A percentile compares a stretch with the other conserved stretches of the same genome.
phyloP scores from a whole-genome alignment of 92 coral and sea anemone species.

The Virgularia gustaviana region DNA sequence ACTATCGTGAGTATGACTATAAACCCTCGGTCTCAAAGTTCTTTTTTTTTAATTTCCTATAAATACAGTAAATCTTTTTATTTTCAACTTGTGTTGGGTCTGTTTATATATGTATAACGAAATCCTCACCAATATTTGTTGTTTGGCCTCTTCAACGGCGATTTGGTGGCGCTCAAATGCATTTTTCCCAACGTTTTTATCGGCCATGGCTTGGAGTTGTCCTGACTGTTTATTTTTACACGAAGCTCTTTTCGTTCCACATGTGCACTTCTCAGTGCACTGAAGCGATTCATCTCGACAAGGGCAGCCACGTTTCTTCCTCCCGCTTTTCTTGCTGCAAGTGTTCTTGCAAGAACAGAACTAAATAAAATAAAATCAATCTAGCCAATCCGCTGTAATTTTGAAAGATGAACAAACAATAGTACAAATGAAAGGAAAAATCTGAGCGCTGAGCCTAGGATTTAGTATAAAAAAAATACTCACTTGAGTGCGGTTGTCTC shows the following conservation, averaged over 20 bases:
- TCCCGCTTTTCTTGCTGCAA: not conserved
- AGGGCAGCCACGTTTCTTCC: conserved; percentile 7
- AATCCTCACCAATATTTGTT: not conserved
- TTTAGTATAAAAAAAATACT: not conserved
- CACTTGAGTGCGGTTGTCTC: not conserved
- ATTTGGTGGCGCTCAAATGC: not conserved
- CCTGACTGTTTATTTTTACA: not conserved
- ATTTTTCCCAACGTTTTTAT: not conserved
- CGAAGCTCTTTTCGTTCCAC: not conserved
- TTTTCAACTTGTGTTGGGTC: not conserved
- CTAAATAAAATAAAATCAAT: not conserved
- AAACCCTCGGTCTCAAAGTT: no score
- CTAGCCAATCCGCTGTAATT: not conserved
- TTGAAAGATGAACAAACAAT: not conserved
- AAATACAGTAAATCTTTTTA: not conserved
- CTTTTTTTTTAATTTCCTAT: not conserved
- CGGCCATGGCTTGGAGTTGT: not conserved
- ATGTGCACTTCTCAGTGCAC: not conserved
- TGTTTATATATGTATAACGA: not conserved
- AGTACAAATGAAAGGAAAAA: not conserved
- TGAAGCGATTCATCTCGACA: not conserved
- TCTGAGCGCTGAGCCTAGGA: not conserved
- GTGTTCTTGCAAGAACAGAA: conserved; percentile 3
- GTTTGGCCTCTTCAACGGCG: conserved; percentile 4
- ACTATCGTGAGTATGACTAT: not conserved